phyloP scores from a whole-genome alignment of 2,797 vertebrate genomes.

The Mus minutoides region DNA sequence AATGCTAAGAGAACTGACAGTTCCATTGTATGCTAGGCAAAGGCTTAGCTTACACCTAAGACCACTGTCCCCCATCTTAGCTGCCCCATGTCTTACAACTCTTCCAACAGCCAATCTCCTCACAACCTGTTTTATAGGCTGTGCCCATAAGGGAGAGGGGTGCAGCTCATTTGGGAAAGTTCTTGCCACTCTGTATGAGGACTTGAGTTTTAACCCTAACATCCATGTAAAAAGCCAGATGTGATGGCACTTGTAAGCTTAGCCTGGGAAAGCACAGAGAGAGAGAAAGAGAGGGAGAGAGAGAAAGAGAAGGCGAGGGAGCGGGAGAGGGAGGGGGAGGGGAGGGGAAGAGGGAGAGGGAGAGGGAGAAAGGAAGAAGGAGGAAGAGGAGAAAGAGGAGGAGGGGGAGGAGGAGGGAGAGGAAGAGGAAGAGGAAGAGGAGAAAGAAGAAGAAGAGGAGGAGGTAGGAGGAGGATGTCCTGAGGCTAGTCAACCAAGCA shows the following conservation, averaged over 20 bases:
- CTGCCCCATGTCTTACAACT: background rate
- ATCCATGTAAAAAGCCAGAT: background rate
- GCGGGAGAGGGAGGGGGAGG: background rate
- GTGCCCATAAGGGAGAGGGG: background rate
- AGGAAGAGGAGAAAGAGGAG: too few relatives aligned
- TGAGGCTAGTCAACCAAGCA: background rate
- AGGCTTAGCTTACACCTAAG: background rate
- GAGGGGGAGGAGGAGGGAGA: background rate
- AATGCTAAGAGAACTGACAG: background rate
- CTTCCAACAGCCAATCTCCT: background rate
- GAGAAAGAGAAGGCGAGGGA: too few relatives aligned
- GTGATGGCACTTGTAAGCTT: background rate
- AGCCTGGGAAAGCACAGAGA: background rate
- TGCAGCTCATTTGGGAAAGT: background rate
- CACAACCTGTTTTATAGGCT: background rate
- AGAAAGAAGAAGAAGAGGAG: too few relatives aligned
- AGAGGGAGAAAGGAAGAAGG: too few relatives aligned
- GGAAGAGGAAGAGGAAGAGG: background rate
- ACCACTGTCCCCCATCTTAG: background rate
- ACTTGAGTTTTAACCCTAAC: background rate
- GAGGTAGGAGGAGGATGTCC: background rate
- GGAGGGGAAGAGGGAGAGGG: too few relatives aligned
- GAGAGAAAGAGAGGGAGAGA: too few relatives aligned
- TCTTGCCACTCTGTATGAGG: background rate
- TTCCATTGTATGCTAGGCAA: background rate